These are phyloP conservation scores for Microhierax caerulescens DNA, from an alignment of 2,797 vertebrate species.

Conservation along the genomic window DNA sequence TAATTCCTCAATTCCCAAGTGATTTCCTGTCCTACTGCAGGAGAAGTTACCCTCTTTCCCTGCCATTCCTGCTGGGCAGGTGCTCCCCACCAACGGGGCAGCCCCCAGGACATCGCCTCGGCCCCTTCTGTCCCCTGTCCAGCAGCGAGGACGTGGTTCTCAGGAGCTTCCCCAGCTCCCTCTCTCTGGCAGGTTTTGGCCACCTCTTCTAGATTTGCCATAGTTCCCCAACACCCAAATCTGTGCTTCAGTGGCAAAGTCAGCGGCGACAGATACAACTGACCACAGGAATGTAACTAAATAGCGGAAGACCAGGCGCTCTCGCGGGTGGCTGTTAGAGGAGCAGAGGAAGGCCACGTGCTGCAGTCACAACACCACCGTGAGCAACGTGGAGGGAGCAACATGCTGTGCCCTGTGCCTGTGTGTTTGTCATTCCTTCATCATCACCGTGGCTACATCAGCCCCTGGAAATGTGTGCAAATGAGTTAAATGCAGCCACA, in stretches of 20 bases:
- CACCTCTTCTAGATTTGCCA: neutral
- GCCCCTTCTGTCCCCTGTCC: neutral
- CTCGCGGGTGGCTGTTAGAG: neutral
- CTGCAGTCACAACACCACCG: neutral
- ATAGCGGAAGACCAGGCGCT: neutral
- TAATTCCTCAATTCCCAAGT: neutral
- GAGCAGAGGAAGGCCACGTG: fast-evolving
- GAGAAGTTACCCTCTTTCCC: neutral
- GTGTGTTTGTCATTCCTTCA: neutral
- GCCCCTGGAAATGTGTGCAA: neutral
- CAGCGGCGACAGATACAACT: neutral
- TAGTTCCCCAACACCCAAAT: neutral
- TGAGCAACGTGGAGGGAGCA: neutral
- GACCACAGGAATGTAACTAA: neutral
- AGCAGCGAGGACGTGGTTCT: fast-evolving
- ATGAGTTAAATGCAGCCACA: neutral
- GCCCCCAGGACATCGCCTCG: neutral
- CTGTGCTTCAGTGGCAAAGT: neutral
- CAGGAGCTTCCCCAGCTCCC: neutral
- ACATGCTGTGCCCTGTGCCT: neutral
- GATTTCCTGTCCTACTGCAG: neutral
- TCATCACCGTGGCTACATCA: neutral
- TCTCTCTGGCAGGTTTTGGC: neutral
- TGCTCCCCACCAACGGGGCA: neutral
- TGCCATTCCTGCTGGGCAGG: neutral